These are phyloP conservation scores for Channa striata DNA, from an alignment of 2,797 vertebrate genomes.

Conservation along the genomic window DNA sequence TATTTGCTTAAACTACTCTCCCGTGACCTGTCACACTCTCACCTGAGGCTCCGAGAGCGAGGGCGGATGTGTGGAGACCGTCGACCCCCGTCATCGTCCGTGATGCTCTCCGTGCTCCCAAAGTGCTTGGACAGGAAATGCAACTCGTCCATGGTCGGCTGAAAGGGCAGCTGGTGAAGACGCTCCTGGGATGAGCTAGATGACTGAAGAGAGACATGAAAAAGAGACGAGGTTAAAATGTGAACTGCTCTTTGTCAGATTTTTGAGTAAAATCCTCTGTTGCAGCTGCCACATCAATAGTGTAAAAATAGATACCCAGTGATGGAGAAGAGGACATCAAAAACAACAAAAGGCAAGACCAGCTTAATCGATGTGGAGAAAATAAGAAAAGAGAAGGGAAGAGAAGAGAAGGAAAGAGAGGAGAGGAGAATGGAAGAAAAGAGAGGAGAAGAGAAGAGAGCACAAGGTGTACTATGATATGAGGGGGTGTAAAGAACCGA, in stretches of 20 bases:
- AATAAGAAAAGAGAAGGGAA: conserved; percentile 3
- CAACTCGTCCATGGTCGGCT: conserved; percentile 94
- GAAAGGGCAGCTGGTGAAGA: conserved; percentile 94
- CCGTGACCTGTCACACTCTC: conserved; percentile 1
- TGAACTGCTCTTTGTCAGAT: conserved; percentile 10
- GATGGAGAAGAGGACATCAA: conserved; percentile 29
- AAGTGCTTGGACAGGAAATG: conserved; percentile 97
- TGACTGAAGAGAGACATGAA: conserved; percentile 69
- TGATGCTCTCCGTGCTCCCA: conserved; percentile 95
- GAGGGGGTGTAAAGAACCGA: conserved; percentile 58
- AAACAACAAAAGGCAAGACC: conserved; percentile 16
- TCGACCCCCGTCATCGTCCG: conserved; percentile 91
- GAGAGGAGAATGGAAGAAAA: conserved; percentile 9
- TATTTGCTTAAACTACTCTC: conserved; percentile 1
- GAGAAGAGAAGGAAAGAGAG: conserved; percentile 19
- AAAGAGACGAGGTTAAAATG: conserved; percentile 35
- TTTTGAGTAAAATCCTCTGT: conserved; percentile 22
- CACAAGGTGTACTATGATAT: conserved; percentile 45
- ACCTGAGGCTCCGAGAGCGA: conserved; percentile 95
- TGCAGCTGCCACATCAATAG: conserved; percentile 18
- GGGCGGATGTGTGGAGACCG: conserved; percentile 91
- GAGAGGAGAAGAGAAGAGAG: conserved; percentile 13
- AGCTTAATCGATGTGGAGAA: conserved; percentile 9
- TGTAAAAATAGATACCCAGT: conserved; percentile 31
- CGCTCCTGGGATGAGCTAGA: conserved; percentile 92